phyloP scores from a whole-genome alignment of 2,113 vertebrate species.

The Lepisosteus oculatus region DNA sequence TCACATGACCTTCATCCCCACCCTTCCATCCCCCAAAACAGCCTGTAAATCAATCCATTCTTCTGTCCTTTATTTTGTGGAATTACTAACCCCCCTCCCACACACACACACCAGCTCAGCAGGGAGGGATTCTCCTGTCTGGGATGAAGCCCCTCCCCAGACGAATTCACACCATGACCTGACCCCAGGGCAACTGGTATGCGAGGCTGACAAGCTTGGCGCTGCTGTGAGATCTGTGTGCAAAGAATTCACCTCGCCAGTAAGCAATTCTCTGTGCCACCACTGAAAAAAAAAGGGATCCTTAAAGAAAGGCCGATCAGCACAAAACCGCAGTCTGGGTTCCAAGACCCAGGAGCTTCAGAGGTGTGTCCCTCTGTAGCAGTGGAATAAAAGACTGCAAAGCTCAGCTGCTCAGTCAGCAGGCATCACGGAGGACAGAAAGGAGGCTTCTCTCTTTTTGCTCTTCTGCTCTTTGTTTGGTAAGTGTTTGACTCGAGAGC shows the following conservation, averaged over 20 bases:
- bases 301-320: not conserved
- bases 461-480: slow-evolving; percentile 5
- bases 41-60: slow-evolving; percentile 7
- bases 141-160: slow-evolving; percentile 2
- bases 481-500: not conserved
- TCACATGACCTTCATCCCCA: not conserved
- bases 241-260: no score
- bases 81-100: slow-evolving; percentile 10
- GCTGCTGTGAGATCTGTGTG: not conserved
- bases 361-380: not conserved
- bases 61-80: not conserved
- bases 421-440: slow-evolving; percentile 16
- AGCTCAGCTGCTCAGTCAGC: slow-evolving; percentile 23
- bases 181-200: not conserved
- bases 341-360: not conserved
- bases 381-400: slow-evolving; percentile 11
- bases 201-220: not conserved
- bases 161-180: slow-evolving; percentile 8
- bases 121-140: slow-evolving; percentile 7
- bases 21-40: not conserved
- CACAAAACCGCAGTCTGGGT: not conserved
- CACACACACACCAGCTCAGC: slow-evolving; percentile 29
- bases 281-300: not conserved
- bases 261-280: not conserved
- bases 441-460: slow-evolving; percentile 22